A percentile compares a stretch with the other conserved stretches of the same genome.
phyloP scores from a whole-genome alignment of 2,888 invertebrate genomes.

The Pimpla rufipes region DNA sequence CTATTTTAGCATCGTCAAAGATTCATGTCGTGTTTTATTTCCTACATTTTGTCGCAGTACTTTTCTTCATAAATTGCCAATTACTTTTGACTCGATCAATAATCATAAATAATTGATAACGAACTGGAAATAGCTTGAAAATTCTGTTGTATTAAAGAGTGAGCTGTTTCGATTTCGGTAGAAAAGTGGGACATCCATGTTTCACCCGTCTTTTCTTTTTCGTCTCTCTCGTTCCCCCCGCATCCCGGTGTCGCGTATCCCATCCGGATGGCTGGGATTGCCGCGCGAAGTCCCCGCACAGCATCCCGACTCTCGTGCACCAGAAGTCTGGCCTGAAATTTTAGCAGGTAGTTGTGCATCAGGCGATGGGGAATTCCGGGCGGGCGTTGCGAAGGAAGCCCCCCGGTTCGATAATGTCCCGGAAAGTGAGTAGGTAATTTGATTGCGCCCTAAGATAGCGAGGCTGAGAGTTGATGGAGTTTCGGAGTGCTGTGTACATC shows the following conservation, averaged over 20 bases:
- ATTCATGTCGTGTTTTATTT: too few species aligned
- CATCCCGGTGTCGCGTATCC: constrained; percentile 23
- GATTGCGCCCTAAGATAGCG: constrained; percentile 82
- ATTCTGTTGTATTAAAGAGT: neutral
- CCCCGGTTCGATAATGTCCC: constrained; percentile 81
- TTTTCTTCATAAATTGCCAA: too few species aligned
- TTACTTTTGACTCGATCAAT: too few species aligned
- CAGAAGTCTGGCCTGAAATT: constrained; percentile 33
- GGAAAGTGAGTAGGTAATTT: constrained; percentile 83
- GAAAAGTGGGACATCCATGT: neutral
- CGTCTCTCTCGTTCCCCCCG: neutral
- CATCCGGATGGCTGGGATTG: constrained; percentile 35
- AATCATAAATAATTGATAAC: too few species aligned
- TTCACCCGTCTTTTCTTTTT: neutral
- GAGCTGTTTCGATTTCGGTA: neutral
- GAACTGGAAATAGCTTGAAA: too few species aligned
- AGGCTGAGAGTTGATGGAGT: constrained; percentile 81
- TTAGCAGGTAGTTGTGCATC: constrained; percentile 30
- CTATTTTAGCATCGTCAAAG: too few species aligned
- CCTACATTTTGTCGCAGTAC: too few species aligned
- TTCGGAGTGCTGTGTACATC: constrained; percentile 73
- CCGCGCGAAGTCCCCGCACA: constrained; percentile 18
- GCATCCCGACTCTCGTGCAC: constrained; percentile 22
- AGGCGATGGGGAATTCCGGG: constrained; percentile 41
- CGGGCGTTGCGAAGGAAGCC: constrained; percentile 24